Evolutionary conservation across 2,113 vertebrate species (phyloP).

Genomic region (Scatophagus argus): DNA sequence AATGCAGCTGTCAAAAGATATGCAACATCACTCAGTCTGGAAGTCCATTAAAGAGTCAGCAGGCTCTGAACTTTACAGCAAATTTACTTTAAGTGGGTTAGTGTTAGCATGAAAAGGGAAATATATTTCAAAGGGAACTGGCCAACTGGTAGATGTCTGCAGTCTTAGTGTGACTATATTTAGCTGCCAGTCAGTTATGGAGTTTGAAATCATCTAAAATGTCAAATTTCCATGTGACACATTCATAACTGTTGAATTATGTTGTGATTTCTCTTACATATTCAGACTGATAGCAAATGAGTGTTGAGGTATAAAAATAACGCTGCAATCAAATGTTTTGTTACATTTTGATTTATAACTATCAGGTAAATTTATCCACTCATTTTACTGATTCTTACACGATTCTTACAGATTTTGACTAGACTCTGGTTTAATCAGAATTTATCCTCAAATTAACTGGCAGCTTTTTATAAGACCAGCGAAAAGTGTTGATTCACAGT

Average conservation of each 20-base stretch:
- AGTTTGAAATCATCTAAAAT: conserved; percentile 44
- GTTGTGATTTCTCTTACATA: neutral
- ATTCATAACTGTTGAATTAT: conserved; percentile 13
- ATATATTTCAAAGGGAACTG: conserved; percentile 49
- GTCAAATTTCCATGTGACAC: conserved; percentile 37
- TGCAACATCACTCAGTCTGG: conserved; percentile 4
- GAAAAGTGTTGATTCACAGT: conserved; percentile 13
- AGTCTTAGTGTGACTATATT: conserved; percentile 42
- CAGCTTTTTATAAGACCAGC: neutral
- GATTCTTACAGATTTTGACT: too few species aligned
- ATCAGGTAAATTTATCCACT: neutral
- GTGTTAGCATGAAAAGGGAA: conserved; percentile 55
- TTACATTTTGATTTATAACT: neutral
- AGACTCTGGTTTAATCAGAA: neutral
- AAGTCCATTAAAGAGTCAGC: conserved; percentile 42
- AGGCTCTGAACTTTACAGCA: conserved; percentile 36
- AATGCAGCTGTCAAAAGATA: conserved; percentile 33
- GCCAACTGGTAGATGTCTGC: conserved; percentile 28
- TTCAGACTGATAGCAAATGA: neutral
- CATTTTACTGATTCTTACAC: too few species aligned
- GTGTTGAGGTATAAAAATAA: conserved; percentile 2
- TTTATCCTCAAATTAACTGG: neutral
- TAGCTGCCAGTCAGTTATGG: conserved; percentile 49
- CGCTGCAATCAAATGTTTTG: neutral
- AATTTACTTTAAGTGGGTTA: conserved; percentile 52